Conservation (phyloP, 2,797 vertebrate genomes). For the Oreochromis mossambicus region DNA sequence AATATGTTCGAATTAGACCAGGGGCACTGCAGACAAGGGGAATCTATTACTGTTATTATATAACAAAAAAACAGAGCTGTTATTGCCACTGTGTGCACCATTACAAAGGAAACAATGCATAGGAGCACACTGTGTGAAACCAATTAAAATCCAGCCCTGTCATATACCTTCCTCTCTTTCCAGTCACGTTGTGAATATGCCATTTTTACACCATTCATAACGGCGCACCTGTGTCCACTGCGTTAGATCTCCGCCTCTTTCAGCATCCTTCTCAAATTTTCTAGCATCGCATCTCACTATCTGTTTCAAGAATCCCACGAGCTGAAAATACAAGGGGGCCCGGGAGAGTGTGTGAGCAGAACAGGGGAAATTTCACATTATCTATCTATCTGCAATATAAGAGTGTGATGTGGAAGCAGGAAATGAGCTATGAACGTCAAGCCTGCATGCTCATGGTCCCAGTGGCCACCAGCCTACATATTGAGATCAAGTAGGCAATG, state of each 20-base stretch:
- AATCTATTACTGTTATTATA: slow-evolving; percentile 71
- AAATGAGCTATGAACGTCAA: slow-evolving; percentile 67
- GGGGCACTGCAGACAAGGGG: slow-evolving; percentile 31
- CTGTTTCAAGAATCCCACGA: slow-evolving; percentile 51
- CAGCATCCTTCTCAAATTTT: slow-evolving; percentile 42
- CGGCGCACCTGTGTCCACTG: slow-evolving; percentile 61
- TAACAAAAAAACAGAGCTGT: slow-evolving; percentile 54
- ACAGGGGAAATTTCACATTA: slow-evolving; percentile 60
- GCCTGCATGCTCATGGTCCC: slow-evolving; percentile 53
- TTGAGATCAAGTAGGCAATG: slow-evolving; percentile 61
- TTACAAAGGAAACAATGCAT: slow-evolving; percentile 70
- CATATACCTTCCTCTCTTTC: slow-evolving; percentile 58
- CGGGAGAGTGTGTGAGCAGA: slow-evolving; percentile 25
- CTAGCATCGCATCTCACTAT: slow-evolving; percentile 34
- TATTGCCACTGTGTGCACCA: slow-evolving; percentile 57
- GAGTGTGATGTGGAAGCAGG: slow-evolving; percentile 57
- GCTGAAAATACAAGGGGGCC: slow-evolving; percentile 39
- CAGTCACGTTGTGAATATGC: slow-evolving; percentile 59
- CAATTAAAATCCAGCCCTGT: slow-evolving; percentile 71
- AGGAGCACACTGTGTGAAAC: slow-evolving; percentile 61
- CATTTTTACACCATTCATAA: slow-evolving; percentile 58
- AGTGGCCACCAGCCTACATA: slow-evolving; percentile 59
- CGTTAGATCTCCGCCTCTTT: slow-evolving; percentile 41
- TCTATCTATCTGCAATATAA: slow-evolving; percentile 67
- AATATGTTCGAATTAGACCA: slow-evolving; percentile 58